These are phyloP conservation scores for Falco naumanni DNA, from an alignment of 2,797 vertebrate genomes.

Conservation along the genomic window DNA sequence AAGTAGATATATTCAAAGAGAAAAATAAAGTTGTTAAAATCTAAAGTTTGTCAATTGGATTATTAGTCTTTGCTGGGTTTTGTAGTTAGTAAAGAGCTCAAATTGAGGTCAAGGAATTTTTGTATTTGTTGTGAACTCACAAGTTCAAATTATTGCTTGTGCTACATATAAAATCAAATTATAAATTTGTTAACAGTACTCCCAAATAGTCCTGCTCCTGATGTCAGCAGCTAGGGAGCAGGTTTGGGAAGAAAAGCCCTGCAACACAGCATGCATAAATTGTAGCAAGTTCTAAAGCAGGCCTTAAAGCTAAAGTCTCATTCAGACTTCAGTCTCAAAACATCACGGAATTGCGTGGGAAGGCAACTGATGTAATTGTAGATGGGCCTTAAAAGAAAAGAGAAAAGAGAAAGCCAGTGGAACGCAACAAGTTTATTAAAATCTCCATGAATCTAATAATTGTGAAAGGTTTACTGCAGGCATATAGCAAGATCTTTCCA, in stretches of 20 bases:
- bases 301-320: neutral
- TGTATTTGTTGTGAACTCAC: neutral
- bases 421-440: neutral
- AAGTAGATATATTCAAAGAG: neutral
- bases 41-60: neutral
- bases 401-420: neutral
- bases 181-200: neutral
- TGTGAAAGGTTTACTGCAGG: neutral
- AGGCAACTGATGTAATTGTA: neutral
- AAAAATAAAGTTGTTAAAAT: neutral
- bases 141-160: neutral
- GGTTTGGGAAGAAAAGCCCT: neutral
- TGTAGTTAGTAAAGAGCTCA: neutral
- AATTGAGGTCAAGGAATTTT: neutral
- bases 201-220: neutral
- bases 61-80: neutral
- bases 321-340: neutral
- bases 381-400: neutral
- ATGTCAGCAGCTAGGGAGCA: neutral
- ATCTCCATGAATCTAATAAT: neutral
- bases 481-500: no score
- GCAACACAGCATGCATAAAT: fast-evolving
- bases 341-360: neutral
- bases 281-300: neutral
- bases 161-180: neutral